phyloP scores from a whole-genome alignment of 2,797 vertebrate species.

The Odontamblyopus lacepedii region DNA sequence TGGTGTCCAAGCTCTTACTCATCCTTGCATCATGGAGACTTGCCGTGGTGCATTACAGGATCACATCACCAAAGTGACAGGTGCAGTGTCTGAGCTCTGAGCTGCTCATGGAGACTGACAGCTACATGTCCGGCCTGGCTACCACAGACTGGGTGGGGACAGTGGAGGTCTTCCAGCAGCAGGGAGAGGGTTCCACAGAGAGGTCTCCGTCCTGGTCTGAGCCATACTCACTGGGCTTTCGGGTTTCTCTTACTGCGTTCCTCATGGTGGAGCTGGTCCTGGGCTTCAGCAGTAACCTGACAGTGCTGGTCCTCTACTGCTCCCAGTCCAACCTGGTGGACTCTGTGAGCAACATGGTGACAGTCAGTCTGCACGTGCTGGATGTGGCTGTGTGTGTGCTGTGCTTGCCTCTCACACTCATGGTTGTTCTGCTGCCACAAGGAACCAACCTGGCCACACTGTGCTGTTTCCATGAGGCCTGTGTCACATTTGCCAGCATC shows the following conservation, averaged over 20 bases:
- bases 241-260: constrained; percentile 79
- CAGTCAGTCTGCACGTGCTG: constrained; percentile 81
- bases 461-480: constrained; percentile 83
- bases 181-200: constrained; percentile 28
- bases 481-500: constrained; percentile 81
- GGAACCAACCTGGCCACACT: constrained; percentile 73
- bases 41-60: constrained; percentile 61
- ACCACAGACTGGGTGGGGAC: constrained; percentile 60
- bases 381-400: constrained; percentile 78
- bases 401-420: constrained; percentile 79
- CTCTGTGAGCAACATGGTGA: constrained; percentile 86
- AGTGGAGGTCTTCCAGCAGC: constrained; percentile 34
- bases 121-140: constrained; percentile 56
- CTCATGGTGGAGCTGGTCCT: constrained; percentile 80
- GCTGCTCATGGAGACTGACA: constrained; percentile 70
- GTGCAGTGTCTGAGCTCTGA: constrained; percentile 56
- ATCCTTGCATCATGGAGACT: constrained; percentile 59
- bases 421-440: constrained; percentile 76
- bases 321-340: constrained; percentile 83
- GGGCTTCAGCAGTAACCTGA: constrained; percentile 82
- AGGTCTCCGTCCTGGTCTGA: constrained; percentile 38
- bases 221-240: constrained; percentile 79
- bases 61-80: constrained; percentile 44
- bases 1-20: constrained; percentile 53
- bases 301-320: constrained; percentile 81